A percentile compares a stretch with the other conserved stretches of the same genome.
phyloP scores from a whole-genome alignment of 2,888 invertebrate genomes.

The Folsomia manolachei region DNA sequence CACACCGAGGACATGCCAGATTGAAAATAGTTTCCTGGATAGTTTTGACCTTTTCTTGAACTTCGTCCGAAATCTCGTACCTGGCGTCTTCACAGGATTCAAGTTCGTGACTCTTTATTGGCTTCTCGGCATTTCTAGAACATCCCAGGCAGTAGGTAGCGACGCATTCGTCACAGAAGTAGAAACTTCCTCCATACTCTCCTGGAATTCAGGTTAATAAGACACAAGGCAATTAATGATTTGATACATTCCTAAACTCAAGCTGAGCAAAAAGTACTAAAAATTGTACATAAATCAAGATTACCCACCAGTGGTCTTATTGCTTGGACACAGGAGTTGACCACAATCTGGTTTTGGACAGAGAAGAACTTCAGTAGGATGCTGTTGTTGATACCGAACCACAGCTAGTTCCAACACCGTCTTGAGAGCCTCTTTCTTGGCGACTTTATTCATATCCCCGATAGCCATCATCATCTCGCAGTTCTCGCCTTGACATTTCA shows the following conservation, averaged over 20 bases:
- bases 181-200: constrained; percentile 4
- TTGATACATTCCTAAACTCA: too few relatives aligned
- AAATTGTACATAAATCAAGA: too few relatives aligned
- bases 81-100: constrained; percentile 16
- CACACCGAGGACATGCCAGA: constrained; percentile 10
- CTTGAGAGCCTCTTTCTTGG: background rate
- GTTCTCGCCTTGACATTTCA: constrained; percentile 13
- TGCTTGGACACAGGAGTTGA: constrained; percentile 6
- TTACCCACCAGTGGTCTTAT: background rate
- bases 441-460: constrained; percentile 18
- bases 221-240: too few relatives aligned
- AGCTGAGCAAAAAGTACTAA: too few relatives aligned
- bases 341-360: constrained; percentile 19
- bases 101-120: constrained; percentile 18
- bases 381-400: background rate
- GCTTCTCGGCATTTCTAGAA: background rate
- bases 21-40: constrained; percentile 13
- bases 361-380: background rate
- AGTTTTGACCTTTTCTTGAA: background rate
- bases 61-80: background rate
- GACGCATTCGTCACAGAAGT: constrained; percentile 21
- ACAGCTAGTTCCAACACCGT: constrained; percentile 13
- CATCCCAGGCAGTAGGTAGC: constrained; percentile 12
- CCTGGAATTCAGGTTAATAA: too few relatives aligned
- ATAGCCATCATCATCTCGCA: constrained; percentile 14